Percentiles rank a stretch among this genome's conserved stretches.
phyloP scores from a whole-genome alignment of 92 coral and sea anemone genomes.

The Metridium senile region DNA sequence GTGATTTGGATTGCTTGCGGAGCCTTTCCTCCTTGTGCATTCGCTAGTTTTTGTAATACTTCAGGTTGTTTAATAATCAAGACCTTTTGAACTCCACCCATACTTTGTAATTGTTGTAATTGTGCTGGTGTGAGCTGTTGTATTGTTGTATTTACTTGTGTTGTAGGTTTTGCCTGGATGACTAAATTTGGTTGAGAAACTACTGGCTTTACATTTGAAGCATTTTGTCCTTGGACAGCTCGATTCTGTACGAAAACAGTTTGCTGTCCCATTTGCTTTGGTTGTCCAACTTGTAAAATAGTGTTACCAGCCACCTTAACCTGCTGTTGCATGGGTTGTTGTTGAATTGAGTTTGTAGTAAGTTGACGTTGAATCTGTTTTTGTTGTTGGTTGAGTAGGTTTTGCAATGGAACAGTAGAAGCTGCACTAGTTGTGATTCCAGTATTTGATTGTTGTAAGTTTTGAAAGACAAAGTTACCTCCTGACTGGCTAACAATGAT shows the following conservation, averaged over 20 bases:
- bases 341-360: slow-evolving; percentile 11
- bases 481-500: slow-evolving; percentile 16
- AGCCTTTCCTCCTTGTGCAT: slow-evolving; percentile 74
- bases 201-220: slow-evolving; percentile 20
- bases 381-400: slow-evolving; percentile 35
- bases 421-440: slow-evolving; percentile 26
- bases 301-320: slow-evolving; percentile 17
- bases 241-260: slow-evolving; percentile 9
- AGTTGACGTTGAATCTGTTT: not conserved
- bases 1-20: slow-evolving; percentile 94
- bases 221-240: slow-evolving; percentile 22
- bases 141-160: slow-evolving; percentile 29
- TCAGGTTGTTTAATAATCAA: slow-evolving; percentile 92
- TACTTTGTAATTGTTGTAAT: slow-evolving; percentile 62
- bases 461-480: slow-evolving; percentile 41
- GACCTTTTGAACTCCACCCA: slow-evolving; percentile 80
- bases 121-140: slow-evolving; percentile 52
- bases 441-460: slow-evolving; percentile 32
- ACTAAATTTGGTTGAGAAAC: slow-evolving; percentile 23
- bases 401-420: slow-evolving; percentile 51
- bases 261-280: not conserved
- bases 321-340: slow-evolving; percentile 29
- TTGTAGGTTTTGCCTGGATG: slow-evolving; percentile 47
- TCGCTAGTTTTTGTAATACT: slow-evolving; percentile 66
- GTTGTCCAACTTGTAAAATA: slow-evolving; percentile 10